Evolutionary conservation across 2,888 invertebrate species (phyloP).

Genomic region (Alsophila aescularia): DNA sequence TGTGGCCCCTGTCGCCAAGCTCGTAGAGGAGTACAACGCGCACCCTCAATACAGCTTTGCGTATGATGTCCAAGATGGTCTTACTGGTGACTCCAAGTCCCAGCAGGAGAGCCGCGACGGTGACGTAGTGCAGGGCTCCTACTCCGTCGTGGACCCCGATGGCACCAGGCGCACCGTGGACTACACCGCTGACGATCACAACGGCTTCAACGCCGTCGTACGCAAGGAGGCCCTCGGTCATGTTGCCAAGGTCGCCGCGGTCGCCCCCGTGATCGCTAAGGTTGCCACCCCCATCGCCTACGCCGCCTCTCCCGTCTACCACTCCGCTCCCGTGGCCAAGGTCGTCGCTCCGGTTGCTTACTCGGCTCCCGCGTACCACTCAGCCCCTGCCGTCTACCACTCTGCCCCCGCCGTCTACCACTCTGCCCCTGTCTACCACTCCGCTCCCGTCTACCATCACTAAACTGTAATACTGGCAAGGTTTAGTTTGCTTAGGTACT

Average conservation of each 20-base stretch:
- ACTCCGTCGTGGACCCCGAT: slow-evolving; percentile 80
- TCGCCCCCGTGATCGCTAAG: slow-evolving; percentile 31
- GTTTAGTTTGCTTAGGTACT: too few relatives aligned
- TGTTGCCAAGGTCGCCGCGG: slow-evolving; percentile 51
- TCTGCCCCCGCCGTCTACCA: slow-evolving; percentile 28
- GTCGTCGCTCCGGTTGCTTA: slow-evolving; percentile 57
- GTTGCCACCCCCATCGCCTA: slow-evolving; percentile 31
- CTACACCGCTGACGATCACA: slow-evolving; percentile 75
- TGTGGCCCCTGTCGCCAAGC: slow-evolving; percentile 52
- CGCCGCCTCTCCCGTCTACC: slow-evolving; percentile 49
- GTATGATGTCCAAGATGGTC: slow-evolving; percentile 79
- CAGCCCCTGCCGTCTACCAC: slow-evolving; percentile 36
- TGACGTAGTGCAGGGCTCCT: slow-evolving; percentile 80
- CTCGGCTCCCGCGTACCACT: slow-evolving; percentile 35
- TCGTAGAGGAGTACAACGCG: slow-evolving; percentile 51
- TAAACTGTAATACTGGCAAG: slow-evolving; percentile 38
- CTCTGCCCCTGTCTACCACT: slow-evolving; percentile 66
- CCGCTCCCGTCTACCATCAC: slow-evolving; percentile 70
- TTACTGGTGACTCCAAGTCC: slow-evolving; percentile 74
- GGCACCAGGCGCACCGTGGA: slow-evolving; percentile 81
- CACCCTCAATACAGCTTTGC: slow-evolving; percentile 79
- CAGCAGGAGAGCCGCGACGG: slow-evolving; percentile 82
- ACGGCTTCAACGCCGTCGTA: slow-evolving; percentile 81
- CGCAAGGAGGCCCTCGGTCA: slow-evolving; percentile 69
- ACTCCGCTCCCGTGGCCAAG: slow-evolving; percentile 67